Percentiles rank a stretch among this genome's conserved stretches.
Evolutionary conservation across 2,888 invertebrate species (phyloP).

Genomic region (Imbricaverruca yamaguchii): DNA sequence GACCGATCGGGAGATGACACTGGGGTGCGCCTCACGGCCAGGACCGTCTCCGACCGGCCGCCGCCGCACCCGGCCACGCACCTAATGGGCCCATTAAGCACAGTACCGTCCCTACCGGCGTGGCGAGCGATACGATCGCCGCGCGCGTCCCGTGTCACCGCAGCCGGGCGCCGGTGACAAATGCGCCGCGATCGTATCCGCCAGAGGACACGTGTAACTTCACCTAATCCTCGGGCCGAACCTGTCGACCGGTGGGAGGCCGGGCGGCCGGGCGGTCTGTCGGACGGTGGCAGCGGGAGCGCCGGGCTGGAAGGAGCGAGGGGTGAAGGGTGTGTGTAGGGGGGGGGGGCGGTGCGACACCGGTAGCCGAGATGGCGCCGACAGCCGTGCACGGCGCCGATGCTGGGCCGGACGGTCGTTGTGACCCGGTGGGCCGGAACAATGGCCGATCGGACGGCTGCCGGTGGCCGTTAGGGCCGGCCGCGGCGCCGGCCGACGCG

Average conservation of each 20-base stretch:
- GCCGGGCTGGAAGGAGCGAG: neutral
- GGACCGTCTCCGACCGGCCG: too few relatives aligned
- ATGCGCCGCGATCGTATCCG: slow-evolving; percentile 1
- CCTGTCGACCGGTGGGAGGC: neutral
- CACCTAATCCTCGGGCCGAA: neutral
- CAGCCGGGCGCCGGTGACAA: neutral
- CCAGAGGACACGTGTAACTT: slow-evolving; percentile 10
- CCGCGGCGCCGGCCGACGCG: neutral
- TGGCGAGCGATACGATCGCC: neutral
- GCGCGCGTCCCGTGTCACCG: slow-evolving; percentile 19
- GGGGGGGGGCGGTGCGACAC: neutral
- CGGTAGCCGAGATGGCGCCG: neutral
- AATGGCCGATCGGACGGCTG: neutral
- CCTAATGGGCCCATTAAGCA: slow-evolving; percentile 9
- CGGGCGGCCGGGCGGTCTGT: neutral
- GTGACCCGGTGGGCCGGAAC: slow-evolving; percentile 5
- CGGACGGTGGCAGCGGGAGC: too few relatives aligned
- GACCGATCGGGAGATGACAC: too few relatives aligned
- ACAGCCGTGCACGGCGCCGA: neutral
- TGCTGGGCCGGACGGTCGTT: neutral
- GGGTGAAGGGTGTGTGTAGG: neutral
- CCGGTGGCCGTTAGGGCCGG: neutral
- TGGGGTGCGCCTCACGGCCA: too few relatives aligned
- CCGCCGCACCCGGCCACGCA: too few relatives aligned
- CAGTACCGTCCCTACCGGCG: neutral